Percentiles rank a stretch among this genome's conserved stretches.
Conservation (phyloP, 2,113 vertebrate genomes). For the Heterocephalus glaber region DNA sequence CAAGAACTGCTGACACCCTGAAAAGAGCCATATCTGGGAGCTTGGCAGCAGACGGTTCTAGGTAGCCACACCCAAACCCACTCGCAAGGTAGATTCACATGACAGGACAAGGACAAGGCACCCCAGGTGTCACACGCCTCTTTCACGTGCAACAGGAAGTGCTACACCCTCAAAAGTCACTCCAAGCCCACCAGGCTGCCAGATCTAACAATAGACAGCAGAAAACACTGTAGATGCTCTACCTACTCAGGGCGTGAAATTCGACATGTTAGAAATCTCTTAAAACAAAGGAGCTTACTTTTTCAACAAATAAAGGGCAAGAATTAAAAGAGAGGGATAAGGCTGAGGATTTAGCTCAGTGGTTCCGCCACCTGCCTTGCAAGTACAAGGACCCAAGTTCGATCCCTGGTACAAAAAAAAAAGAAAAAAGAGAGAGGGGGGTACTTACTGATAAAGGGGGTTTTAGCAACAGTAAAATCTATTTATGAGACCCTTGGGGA, state of each 20-base stretch:
- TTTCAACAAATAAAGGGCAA: no score
- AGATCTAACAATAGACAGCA: not conserved
- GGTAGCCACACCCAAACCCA: not conserved
- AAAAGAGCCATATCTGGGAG: not conserved
- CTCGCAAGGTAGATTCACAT: not conserved
- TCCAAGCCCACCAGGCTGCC: not conserved
- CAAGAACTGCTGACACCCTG: not conserved
- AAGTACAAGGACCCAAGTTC: no score
- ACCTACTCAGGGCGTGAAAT: fast-evolving
- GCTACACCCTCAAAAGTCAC: not conserved
- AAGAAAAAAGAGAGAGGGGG: fast-evolving
- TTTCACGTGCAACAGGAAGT: not conserved
- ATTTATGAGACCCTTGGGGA: fast-evolving
- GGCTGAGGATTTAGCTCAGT: no score
- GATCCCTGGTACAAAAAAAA: no score
- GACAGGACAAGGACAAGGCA: not conserved
- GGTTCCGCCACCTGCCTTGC: no score
- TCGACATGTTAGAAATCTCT: not conserved
- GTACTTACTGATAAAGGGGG: not conserved
- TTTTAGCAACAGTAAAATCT: not conserved
- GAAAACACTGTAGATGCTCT: no score
- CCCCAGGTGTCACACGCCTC: fast-evolving
- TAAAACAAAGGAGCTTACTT: fast-evolving
- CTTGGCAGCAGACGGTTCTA: not conserved
- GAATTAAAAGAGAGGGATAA: fast-evolving